These are phyloP conservation scores for Narcine bancroftii DNA, from an alignment of 2,113 vertebrate species.

Conservation along the genomic window DNA sequence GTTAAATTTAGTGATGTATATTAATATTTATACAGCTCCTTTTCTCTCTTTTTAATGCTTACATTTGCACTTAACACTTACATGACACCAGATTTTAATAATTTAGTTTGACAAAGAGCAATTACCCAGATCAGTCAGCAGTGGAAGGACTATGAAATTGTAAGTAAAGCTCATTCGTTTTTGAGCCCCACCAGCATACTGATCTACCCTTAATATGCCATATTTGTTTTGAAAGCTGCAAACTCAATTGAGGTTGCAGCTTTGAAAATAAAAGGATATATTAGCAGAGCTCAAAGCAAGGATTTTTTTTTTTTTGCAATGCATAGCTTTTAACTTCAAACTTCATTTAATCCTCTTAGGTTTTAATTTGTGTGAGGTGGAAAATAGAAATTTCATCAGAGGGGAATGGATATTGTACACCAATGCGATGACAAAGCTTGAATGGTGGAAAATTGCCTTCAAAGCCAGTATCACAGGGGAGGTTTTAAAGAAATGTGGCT, in stretches of 20 bases:
- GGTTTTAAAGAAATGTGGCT: constrained; percentile 28
- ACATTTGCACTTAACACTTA: not conserved
- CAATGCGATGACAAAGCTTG: constrained; percentile 5
- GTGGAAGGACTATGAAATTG: not conserved
- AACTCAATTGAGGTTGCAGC: not conserved
- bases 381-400: constrained; percentile 36
- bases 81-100: not conserved
- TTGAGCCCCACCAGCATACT: too few relatives aligned
- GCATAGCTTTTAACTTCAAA: constrained; percentile 21
- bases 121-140: not conserved
- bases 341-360: constrained; percentile 15
- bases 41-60: not conserved
- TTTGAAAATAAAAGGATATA: too few relatives aligned
- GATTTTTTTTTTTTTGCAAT: not conserved
- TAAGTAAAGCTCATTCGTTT: not conserved
- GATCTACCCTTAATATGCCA: not conserved
- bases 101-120: not conserved
- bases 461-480: constrained; percentile 13
- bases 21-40: not conserved
- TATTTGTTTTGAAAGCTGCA: constrained; percentile 13
- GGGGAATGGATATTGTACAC: constrained; percentile 33
- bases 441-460: constrained; percentile 29
- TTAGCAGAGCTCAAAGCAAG: constrained; percentile 2
- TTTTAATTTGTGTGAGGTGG: constrained; percentile 21
- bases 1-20: not conserved